Percentiles rank a stretch among this genome's conserved stretches.
These are phyloP conservation scores for Lindbergichthys nudifrons DNA, from an alignment of 2,797 vertebrate genomes.

Conservation along the genomic window DNA sequence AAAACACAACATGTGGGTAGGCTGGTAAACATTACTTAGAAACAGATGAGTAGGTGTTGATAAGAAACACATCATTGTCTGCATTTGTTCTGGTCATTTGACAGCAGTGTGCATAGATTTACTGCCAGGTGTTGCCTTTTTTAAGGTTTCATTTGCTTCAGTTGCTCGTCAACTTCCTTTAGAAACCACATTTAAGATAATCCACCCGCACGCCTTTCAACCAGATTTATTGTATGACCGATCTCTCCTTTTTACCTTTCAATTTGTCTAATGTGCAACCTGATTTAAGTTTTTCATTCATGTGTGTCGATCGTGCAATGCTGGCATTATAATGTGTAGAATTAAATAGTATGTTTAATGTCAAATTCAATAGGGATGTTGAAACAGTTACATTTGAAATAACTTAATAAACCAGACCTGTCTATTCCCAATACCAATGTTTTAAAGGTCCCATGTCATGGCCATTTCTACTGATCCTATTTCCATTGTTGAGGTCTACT, in stretches of 20 bases:
- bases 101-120: background rate
- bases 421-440: background rate
- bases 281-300: background rate
- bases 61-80: background rate
- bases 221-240: background rate
- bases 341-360: background rate
- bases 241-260: background rate
- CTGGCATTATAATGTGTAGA: background rate
- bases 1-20: background rate
- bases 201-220: too few species aligned
- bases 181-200: background rate
- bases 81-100: too few species aligned
- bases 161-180: background rate
- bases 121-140: background rate
- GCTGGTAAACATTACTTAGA: background rate
- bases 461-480: too few species aligned
- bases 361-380: background rate
- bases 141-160: background rate
- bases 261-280: background rate
- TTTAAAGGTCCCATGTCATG: too few species aligned
- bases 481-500: too few species aligned
- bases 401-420: too few species aligned
- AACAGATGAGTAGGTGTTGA: constrained; percentile 1
- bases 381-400: too few species aligned
- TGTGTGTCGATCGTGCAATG: background rate